Base-by-base conservation (phyloP, 2,113 vertebrate species). In the Bubo blakistoni region DNA sequence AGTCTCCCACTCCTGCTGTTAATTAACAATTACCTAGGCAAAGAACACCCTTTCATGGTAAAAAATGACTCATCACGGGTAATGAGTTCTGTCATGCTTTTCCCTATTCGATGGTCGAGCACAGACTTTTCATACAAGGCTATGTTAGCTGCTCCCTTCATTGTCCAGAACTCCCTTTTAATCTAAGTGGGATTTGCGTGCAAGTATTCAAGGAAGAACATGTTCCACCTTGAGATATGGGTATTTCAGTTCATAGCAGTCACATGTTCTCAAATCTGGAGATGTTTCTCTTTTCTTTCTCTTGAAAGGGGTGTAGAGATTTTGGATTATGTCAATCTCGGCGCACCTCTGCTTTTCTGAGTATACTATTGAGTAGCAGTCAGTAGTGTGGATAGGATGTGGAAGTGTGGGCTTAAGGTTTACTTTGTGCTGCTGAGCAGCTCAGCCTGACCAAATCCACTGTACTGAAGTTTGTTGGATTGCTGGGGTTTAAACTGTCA, bases 11-110 rank as follows among this genome's bases (percentile, higher is more conserved):
- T 94, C 30, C 34, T 86, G 25, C 55, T 78, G 32, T 84, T 96
- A 91, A 95, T 96, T 91, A 94, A 63, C 57, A 84, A 79, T 81
- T 91, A 34, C 70, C 51, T 67, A 81, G 61, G 36, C 61, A 91
- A 85, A 79, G 36, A 94, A 40, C n/a, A 51, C 42, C 40, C 44
- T 42, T 94, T 32, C 26, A 6, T 76, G 55, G 46, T 86, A 69
- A 92, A 83, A 88, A 4, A 15, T 94, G 67, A 81, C 76, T 96
- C 80, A 51, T 19, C 4, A 2, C 3, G 1, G 42, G 32, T 91
- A 89, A 81, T 83, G 59, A 92, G 46, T 65, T 78, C 52, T 89
- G 42, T 47, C 4, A 2, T 89, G 51, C 70, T 83, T 92, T 77
- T 62, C 14, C 14, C 8, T 83, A 24, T 88, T 67, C 1, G 7